phyloP scores from a whole-genome alignment of 2,888 invertebrate genomes.

The Hemistola chrysoprasaria region DNA sequence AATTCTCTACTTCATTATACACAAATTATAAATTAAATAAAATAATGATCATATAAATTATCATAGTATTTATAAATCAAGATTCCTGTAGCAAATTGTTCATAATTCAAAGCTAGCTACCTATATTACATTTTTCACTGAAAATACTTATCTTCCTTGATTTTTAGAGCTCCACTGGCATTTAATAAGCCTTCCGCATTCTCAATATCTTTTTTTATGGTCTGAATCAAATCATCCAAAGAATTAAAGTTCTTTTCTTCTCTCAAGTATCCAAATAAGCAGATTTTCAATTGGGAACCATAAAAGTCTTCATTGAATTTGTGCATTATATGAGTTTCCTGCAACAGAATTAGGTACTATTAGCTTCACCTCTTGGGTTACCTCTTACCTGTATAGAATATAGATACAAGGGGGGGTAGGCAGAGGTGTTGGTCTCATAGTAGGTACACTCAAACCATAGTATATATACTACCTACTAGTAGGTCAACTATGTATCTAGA shows the following conservation, averaged over 20 bases:
- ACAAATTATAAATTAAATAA: too few species aligned
- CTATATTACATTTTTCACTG: too few species aligned
- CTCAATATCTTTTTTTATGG: slow-evolving; percentile 90
- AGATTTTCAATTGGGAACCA: slow-evolving; percentile 89
- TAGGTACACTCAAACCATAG: too few species aligned
- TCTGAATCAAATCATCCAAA: slow-evolving; percentile 87
- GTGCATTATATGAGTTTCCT: slow-evolving; percentile 97
- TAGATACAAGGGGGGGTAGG: too few species aligned
- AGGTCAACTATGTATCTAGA: too few species aligned
- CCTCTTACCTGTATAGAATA: background rate
- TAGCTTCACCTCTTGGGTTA: background rate
- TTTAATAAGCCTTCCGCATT: slow-evolving; percentile 85
- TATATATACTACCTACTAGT: too few species aligned
- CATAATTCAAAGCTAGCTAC: too few species aligned
- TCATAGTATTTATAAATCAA: too few species aligned
- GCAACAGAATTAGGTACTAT: slow-evolving; percentile 41
- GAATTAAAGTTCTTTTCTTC: slow-evolving; percentile 91
- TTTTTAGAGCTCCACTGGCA: slow-evolving; percentile 66
- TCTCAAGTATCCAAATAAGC: slow-evolving; percentile 91
- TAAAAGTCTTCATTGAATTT: slow-evolving; percentile 93
- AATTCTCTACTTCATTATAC: too few species aligned
- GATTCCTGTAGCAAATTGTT: too few species aligned
- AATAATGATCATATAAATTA: too few species aligned
- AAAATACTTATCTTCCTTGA: slow-evolving; percentile 82
- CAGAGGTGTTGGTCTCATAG: too few species aligned